Base-by-base conservation (phyloP, 1,140 invertebrate species). In the Microplitis mediator region DNA sequence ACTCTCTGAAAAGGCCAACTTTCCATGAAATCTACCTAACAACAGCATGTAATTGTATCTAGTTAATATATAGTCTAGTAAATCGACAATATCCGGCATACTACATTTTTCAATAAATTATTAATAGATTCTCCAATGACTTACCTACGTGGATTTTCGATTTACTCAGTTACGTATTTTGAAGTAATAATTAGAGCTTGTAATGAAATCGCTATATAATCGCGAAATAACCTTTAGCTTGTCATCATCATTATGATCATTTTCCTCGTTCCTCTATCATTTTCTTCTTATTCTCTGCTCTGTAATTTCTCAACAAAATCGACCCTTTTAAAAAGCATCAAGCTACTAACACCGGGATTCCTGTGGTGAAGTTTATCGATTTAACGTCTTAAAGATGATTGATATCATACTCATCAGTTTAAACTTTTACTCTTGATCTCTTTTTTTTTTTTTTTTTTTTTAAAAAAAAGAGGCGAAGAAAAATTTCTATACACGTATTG, bases 351-450 rank as follows among this genome's bases (percentile, higher is more conserved):
- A 45, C 51, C 58, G 31, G 66, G 56, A 50, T 51, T 61, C 16
- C 14, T 8, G 8, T 14, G 60, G 51, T 11, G 3, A 14, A 34
- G 31, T 56, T 63, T 70, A 69, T 74, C 72, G 67, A 74, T 74
- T 74, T 65, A 63, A 14, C n/a, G 63, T 50, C 50, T 60, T 70
- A 74, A 74, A 51, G 67, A 74, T 74, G 72, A 74, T 74, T 63
- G 67, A 74, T 70, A 36, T 66, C 54, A 52, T 51, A 70, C 16
- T 56, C 68, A 51, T 31, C 54, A 39, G 14, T 11, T 11, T 31
- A 23, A 50, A 34, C 62, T 58, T 62, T 52, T n/a, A 32, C 13
- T 51, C 23, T 23, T 23, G 23, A 16, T 23, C 3, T 16, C 6
- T 13, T 51, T 52, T 50, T 52, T 50, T 51, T 51, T 5, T n/a